Evolutionary conservation across 1,140 invertebrate species (phyloP).

Genomic region (Brachionus rubens): DNA sequence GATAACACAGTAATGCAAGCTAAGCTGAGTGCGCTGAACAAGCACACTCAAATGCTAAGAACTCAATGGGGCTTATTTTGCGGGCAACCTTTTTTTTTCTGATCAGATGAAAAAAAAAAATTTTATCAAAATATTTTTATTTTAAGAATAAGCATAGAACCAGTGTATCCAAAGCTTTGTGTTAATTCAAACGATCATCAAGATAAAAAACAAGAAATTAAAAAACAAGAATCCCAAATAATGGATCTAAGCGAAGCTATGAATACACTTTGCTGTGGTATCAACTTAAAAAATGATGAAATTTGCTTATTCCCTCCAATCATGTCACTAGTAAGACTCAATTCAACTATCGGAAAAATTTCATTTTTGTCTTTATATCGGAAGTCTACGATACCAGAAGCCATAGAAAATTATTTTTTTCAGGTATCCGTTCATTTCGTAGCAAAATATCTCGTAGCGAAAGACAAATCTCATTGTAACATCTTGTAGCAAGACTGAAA

Average conservation of each 20-base stretch:
- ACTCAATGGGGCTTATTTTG: conserved; percentile 44
- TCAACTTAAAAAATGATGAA: neutral
- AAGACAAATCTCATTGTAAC: too few species aligned
- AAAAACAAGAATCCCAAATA: conserved; percentile 68
- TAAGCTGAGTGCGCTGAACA: neutral
- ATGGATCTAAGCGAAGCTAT: conserved; percentile 76
- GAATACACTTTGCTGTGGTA: conserved; percentile 75
- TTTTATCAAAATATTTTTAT: conserved; percentile 41
- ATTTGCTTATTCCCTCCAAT: conserved; percentile 16
- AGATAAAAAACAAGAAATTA: conserved; percentile 58
- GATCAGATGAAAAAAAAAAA: conserved; percentile 46
- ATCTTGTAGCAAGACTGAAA: too few species aligned
- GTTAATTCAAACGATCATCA: conserved; percentile 61
- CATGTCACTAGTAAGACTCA: conserved; percentile 63
- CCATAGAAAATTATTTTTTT: too few species aligned
- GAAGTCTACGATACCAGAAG: too few species aligned
- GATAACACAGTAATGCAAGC: conserved; percentile 38
- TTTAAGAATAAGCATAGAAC: conserved; percentile 81
- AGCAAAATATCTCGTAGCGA: too few species aligned
- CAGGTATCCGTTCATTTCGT: too few species aligned
- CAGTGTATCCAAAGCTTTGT: conserved; percentile 83
- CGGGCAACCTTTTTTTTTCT: conserved; percentile 17
- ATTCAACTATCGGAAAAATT: conserved; percentile 69
- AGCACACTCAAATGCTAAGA: conserved; percentile 1
- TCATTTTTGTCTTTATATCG: too few species aligned